Evolutionary conservation across 2,113 vertebrate species (phyloP), one percentile per base, ranked within the genome.

Genomic region (Lamprologus lemairii): DNA sequence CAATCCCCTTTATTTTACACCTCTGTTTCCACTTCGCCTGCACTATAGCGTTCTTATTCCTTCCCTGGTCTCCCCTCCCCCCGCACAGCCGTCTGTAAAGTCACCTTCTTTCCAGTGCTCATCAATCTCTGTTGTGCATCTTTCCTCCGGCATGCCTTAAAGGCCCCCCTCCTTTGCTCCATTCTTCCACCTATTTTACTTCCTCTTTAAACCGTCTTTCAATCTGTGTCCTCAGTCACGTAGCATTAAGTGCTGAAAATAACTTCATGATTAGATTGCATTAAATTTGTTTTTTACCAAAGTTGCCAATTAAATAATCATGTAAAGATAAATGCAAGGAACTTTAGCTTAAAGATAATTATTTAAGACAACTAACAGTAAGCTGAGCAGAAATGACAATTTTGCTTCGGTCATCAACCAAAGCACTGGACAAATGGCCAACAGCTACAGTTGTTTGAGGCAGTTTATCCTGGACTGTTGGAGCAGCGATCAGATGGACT

Each of bases 61-160:
- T 84, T 71, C 21, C 23, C 49, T 81, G 21, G 42, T 84, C 71
- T 78, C 81, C 60, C 82, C 82, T 63, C 58, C 82, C 51, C 81
- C 84, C 71, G n/a, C 68, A 16, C 68, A 35, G 78, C 80, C 63
- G 28, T 86, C 80, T 90, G 95, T 93, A 87, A 93, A 94, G 94
- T 96, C 96, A 96, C 95, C 96, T 97, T 97, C 92, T 83, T 80
- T 86, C 60, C 60, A 84, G 28, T 94, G 86, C 91, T 96, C 94
- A 96, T 94, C 94, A 94, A 63, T 95, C 93, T 96, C 91, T 92
- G 90, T 87, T 55, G 81, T 84, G 88, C 86, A 91, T 94, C 89
- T 86, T 86, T 95, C 91, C 92, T 87, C 91, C 89, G 80, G 80
- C 65, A 63, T 58, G 68, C 81, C 87, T 83, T 54, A 3, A 19